Conservation (phyloP, 2,888 invertebrate genomes). For the Podabrus alpinus region DNA sequence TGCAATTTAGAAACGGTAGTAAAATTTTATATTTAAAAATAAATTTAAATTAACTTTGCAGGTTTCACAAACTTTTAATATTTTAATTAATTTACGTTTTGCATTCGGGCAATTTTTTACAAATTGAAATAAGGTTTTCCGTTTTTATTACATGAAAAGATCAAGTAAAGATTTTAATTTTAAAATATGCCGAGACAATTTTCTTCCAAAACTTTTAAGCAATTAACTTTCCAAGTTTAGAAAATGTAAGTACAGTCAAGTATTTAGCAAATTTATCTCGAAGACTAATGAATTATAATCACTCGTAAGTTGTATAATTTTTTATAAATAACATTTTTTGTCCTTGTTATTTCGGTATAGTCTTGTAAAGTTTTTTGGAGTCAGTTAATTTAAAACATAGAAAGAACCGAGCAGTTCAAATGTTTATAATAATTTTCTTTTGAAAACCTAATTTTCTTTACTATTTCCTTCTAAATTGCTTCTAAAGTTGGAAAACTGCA, state of each 20-base stretch:
- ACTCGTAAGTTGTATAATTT: not conserved
- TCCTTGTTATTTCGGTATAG: not conserved
- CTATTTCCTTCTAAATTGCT: not conserved
- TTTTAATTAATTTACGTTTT: not conserved
- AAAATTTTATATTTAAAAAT: not conserved
- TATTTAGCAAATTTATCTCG: not conserved
- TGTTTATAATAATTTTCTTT: not conserved
- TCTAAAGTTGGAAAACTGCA: not conserved
- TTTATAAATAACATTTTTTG: not conserved
- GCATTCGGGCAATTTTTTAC: not conserved
- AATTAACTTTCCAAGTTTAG: not conserved
- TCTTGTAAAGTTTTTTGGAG: not conserved
- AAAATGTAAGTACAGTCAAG: not conserved
- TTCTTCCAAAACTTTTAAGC: not conserved
- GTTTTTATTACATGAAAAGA: not conserved
- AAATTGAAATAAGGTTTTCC: not conserved
- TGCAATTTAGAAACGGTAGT: not conserved
- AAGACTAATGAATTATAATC: not conserved
- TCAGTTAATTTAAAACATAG: not conserved
- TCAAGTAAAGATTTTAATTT: not conserved
- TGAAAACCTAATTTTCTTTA: not conserved
- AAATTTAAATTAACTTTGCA: not conserved
- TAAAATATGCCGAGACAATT: not conserved
- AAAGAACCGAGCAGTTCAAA: not conserved
- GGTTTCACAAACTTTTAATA: not conserved